Evolutionary conservation across 2,888 invertebrate genomes (phyloP), one percentile per base, ranked within the genome.

Genomic region (Tetragonisca angustula): DNA sequence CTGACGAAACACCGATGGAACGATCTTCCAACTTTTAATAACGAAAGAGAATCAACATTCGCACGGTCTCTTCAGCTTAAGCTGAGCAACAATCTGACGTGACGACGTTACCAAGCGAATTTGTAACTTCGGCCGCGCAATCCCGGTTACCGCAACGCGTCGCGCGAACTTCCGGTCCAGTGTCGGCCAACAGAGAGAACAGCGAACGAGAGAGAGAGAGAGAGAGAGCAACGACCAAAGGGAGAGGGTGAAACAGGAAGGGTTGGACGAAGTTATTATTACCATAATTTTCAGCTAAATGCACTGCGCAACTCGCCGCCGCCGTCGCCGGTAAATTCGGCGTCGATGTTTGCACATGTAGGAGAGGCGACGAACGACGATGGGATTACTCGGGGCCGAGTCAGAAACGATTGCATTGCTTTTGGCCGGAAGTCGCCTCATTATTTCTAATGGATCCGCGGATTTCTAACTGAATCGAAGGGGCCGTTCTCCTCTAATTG

Each of bases 251-350:
- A 85, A 73, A 76, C 76, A 82, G 85, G 83, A 84, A 84, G 75
- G 76, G 61, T 43, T 69, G 67, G 64, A 76, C 88, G 83, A 89
- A 91, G 90, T 91, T 91, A 90, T 90, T 92, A 92, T 92, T 91
- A 89, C 90, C 91, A 92, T 92, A 92, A 92, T 92, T 92, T 91
- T 90, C 89, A 85, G 85, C 87, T 89, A 91, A 92, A 91, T 90
- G 89, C 90, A 88, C 88, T 86, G 88, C 76, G 86, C 89, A 87
- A 90, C 82, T 90, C 87, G 79, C 79, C 79, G 79, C 71, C 70
- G 17, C 52, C 52, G 15, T 5, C 17, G 9, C 19, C 27, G 81
- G 83, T 87, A 84, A 88, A 88, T 90, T 84, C 81, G 72, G 67
- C 87, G 81, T 88, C 90, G 86, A 90, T 90, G 88, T 90, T 91